Base-by-base conservation (phyloP, 2,113 vertebrate genomes). In the Ciconia stormi region DNA sequence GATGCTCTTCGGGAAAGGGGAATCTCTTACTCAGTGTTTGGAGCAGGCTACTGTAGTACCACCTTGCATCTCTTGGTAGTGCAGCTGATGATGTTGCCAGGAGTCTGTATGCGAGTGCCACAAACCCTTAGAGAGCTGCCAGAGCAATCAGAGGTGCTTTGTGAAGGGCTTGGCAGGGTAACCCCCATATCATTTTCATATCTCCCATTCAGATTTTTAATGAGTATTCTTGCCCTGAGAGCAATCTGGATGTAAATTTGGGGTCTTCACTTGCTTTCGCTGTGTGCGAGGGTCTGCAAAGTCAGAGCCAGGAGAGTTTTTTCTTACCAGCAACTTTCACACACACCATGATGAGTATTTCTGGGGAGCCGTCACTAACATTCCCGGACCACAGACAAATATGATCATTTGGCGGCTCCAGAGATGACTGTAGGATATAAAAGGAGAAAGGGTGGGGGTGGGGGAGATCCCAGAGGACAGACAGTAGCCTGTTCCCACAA, bases 401-500 rank as follows among this genome's bases (percentile, higher is more conserved):
- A 36, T 32, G 46, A 4, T 88, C 25, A 20, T 80, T 93, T 88
- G 63, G 50, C 44, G 5, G 72, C 52, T 95, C 52, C 30, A 27
- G 58, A 85, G 49, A 87, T 62, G 89, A 61, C 77, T 91, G 52
- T 21, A 38, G 23, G 79, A 95, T 56, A 80, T 29, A 93, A 93
- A 89, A 89, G 71, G 62, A 90, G 77, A 91, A 89, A 76, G 83
- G 70, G 44, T 93, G 69, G 73, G 34, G 36, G 13, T 82, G 34
- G 44, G 36, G 44, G 34, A 82, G 70, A 84, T 94, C 93, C 89
- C 89, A 95, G 52, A 80, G 87, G 91, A 94, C 52, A 69, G 65
- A 71, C 70, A 76, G 69, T 46, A 89, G 89, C 61, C 77, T 46
- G 78, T 96, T 95, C 94, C 81, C 94, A 94, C 78, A 94, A 46